Conservation (phyloP, 2,888 invertebrate genomes). For the Meganola albula region DNA sequence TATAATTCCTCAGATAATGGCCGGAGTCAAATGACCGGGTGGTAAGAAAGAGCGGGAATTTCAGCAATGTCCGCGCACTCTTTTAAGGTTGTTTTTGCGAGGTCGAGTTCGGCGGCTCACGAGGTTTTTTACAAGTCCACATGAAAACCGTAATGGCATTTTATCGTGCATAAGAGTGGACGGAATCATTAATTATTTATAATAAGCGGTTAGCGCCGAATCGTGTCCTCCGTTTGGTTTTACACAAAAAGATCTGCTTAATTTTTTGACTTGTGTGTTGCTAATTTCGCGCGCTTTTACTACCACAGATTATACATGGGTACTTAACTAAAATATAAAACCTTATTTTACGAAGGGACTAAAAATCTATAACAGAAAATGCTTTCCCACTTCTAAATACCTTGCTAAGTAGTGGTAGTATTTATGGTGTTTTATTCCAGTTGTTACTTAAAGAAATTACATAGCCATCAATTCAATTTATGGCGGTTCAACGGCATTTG, state of each 20-base stretch:
- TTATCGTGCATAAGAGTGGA: conserved; percentile 75
- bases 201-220: conserved; percentile 73
- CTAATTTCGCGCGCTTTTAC: conserved; percentile 40
- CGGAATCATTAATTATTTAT: conserved; percentile 77
- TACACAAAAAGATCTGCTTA: conserved; percentile 33
- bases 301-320: no score
- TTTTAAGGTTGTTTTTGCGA: conserved; percentile 67
- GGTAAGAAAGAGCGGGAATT: conserved; percentile 72
- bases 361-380: no score
- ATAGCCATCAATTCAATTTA: no score
- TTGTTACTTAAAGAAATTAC: no score
- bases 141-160: conserved; percentile 78
- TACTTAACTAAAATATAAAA: no score
- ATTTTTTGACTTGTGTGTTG: conserved; percentile 35
- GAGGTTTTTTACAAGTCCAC: conserved; percentile 63
- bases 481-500: no score
- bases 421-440: no score
- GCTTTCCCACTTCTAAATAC: no score
- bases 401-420: no score
- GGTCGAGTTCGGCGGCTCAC: conserved; percentile 63
- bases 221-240: conserved; percentile 57
- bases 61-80: conserved; percentile 71
- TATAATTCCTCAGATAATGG: conserved; percentile 75
- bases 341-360: no score
- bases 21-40: conserved; percentile 71